Evolutionary conservation across 2,113 vertebrate genomes (phyloP).

Genomic region (Brachyistius frenatus): DNA sequence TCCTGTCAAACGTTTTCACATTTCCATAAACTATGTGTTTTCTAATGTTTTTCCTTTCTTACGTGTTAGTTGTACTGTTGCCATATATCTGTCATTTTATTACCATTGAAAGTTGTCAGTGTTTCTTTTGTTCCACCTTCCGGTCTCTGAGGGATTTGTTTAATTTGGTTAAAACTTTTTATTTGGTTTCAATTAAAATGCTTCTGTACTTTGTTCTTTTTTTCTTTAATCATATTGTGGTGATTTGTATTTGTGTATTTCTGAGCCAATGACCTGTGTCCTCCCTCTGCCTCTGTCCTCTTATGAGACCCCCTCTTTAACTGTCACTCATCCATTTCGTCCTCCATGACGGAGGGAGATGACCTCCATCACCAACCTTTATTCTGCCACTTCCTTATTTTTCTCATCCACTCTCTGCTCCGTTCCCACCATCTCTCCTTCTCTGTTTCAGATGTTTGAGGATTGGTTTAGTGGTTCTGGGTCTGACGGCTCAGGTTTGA

Average conservation of each 20-base stretch:
- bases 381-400: background rate
- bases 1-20: no score
- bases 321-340: background rate
- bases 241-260: conserved; percentile 27
- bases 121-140: background rate
- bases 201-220: background rate
- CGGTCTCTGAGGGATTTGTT: background rate
- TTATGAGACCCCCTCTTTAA: background rate
- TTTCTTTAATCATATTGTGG: background rate
- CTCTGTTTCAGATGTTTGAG: conserved; percentile 78
- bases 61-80: background rate
- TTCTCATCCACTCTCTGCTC: background rate
- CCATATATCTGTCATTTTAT: background rate
- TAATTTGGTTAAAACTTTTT: background rate
- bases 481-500: conserved; percentile 65
- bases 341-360: no score
- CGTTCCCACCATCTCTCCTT: conserved; percentile 14
- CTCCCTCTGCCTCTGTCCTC: background rate
- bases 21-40: no score
- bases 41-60: no score
- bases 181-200: background rate
- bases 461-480: conserved; percentile 83
- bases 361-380: background rate
- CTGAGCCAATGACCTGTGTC: conserved; percentile 2
- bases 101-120: background rate